Evolutionary conservation across 2,113 vertebrate species (phyloP), one percentile per base, ranked within the genome.

Genomic region (Poeciliopsis occidentalis): DNA sequence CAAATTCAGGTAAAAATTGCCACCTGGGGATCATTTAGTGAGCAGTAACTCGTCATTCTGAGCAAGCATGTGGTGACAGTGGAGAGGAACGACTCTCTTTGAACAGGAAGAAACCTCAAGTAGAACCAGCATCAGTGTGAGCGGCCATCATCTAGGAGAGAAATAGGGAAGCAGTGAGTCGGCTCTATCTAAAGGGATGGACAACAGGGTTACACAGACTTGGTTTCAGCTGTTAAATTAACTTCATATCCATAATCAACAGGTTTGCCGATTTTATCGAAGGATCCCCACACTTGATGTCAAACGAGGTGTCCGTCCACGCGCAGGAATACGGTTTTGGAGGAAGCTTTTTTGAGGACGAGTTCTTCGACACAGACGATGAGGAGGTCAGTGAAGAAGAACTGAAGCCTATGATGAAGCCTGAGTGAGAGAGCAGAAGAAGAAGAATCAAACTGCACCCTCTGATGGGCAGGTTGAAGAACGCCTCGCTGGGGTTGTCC

Each of bases 211-310:
- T 47, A 41, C 44, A 7, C 13, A 47, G 15, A 47, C 10, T n/a
- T 12, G 31, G 19, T 34, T 24, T 24, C 44, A 19, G 3, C 17
- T 12, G 12, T n/a, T 13, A 13, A 69, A 8, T 12, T 44, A 10
- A 78, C 12, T 1, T 51, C 27, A 4, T 77, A 24, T 17, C 44
- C 34, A 71, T 69, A 22, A 69, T 70, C 12, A 51, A 31, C 90
- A 99, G 98, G 93, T 99, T 99, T 92, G 98, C 97, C 29, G 97
- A 98, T 60, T 99, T 99, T 57, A 85, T 98, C 6, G 95, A 96
- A 80, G 98, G 97, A 0, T 95, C 96, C 17, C 94, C 88, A 12
- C 98, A 99, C 17, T 80, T 99, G 78, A 95, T 95, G 72, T 83
- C 94, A 12, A 93, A 89, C 0, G 98, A 99, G 82, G 93, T 94